Percentiles rank a stretch among this genome's conserved stretches.
Evolutionary conservation across 2,113 vertebrate genomes (phyloP).

Genomic region (Amphiprion percula): DNA sequence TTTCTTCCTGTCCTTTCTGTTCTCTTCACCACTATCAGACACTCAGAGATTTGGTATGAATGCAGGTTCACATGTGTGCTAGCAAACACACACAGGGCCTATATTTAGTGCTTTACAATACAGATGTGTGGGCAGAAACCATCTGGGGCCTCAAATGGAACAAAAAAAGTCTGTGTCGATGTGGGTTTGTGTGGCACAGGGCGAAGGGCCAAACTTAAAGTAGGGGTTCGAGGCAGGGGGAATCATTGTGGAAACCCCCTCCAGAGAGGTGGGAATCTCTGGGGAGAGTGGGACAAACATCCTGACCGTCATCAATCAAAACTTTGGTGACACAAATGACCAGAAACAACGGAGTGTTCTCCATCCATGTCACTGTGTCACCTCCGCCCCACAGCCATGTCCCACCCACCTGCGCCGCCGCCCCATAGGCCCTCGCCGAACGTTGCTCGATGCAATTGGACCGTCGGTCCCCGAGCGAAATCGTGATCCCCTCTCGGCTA

Average conservation of each 20-base stretch:
- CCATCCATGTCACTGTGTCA: conserved; percentile 83
- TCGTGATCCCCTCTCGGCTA: conserved; percentile 73
- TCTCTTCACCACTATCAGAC: conserved; percentile 27
- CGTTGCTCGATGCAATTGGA: conserved; percentile 67
- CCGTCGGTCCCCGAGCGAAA: conserved; percentile 69
- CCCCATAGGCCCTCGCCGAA: conserved; percentile 86
- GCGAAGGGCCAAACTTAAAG: conserved; percentile 86
- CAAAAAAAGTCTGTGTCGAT: conserved; percentile 81
- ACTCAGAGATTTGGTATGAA: conserved; percentile 20
- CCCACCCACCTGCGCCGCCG: conserved; percentile 85
- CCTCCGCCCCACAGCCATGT: conserved; percentile 84
- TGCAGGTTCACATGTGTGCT: conserved; percentile 13
- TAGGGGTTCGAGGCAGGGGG: conserved; percentile 63
- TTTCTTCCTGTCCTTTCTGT: conserved; percentile 43
- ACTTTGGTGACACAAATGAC: conserved; percentile 91
- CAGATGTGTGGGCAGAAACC: conserved; percentile 95
- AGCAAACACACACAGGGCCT: conserved; percentile 63
- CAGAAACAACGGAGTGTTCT: conserved; percentile 87
- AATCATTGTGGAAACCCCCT: conserved; percentile 67
- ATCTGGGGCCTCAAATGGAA: conserved; percentile 89
- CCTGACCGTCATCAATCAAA: conserved; percentile 96
- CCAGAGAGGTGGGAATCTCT: conserved; percentile 76
- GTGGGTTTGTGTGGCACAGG: conserved; percentile 70
- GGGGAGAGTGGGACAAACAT: conserved; percentile 85
- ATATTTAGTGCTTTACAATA: conserved; percentile 86